phyloP scores from a whole-genome alignment of 37 sponge, comb jelly and placozoan species.

The Corticium candelabrum region DNA sequence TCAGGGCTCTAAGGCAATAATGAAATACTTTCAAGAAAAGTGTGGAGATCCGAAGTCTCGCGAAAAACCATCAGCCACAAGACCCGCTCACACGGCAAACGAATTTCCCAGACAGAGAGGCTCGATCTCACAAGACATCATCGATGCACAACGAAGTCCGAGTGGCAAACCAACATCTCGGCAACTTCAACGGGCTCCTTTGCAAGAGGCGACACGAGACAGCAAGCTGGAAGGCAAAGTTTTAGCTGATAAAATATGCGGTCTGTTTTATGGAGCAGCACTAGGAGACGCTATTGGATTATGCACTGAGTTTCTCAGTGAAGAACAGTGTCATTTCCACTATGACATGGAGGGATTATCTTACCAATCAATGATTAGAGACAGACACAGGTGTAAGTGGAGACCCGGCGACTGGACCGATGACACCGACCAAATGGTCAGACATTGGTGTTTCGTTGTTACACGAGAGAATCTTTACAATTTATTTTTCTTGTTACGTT shows the following conservation, averaged over 20 bases:
- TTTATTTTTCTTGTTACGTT: no score
- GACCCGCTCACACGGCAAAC: background rate
- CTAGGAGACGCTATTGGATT: constrained; percentile 7
- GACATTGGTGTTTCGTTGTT: background rate
- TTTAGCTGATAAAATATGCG: background rate
- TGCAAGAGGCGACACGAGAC: background rate
- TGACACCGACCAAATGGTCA: constrained; percentile 6
- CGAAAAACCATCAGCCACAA: background rate
- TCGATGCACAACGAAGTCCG: background rate
- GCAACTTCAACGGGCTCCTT: background rate
- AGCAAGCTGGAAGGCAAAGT: background rate
- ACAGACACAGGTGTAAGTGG: constrained; percentile 6
- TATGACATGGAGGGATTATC: background rate
- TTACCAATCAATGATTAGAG: background rate
- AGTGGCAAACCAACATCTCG: background rate
- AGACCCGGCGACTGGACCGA: constrained; percentile 1
- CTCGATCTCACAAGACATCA: background rate
- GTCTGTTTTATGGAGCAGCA: constrained; percentile 7
- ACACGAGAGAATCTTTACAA: no score
- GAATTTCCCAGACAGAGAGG: background rate
- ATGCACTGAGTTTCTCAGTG: background rate
- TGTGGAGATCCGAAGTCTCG: background rate
- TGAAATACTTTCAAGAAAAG: background rate
- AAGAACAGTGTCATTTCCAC: constrained; percentile 6
- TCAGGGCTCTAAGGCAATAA: background rate